Evolutionary conservation across 2,113 vertebrate species (phyloP), one percentile per base, ranked within the genome.

Genomic region (Oncorhynchus clarkii): DNA sequence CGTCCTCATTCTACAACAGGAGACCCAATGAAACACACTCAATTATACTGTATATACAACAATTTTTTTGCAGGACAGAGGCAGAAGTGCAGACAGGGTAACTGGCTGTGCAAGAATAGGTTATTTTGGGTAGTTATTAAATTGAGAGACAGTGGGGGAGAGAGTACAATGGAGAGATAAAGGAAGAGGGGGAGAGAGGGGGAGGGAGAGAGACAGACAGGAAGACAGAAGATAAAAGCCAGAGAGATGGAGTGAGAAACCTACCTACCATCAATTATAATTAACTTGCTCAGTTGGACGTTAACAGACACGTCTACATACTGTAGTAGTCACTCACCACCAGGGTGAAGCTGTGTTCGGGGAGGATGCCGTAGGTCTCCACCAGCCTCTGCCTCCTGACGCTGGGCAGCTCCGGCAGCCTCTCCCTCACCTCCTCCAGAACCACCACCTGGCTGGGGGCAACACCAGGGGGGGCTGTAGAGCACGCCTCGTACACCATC

Each of bases 361-460:
- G 95, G 88, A 95, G 95, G 91, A 99, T 94, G 82, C 89, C 90
- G 59, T 96, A 96, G 20, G 62, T 85, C 73, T 94, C 90, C 84
- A 97, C 89, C 45, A 99, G 95, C 84, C 94, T 92, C 76, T 86
- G 92, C 85, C 97, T 93, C 80, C 87, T 96, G 85, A 90, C 87
- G 5, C 92, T 89, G 72, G 97, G 98, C 45, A 99, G 94, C 89
- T 98, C 96, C 0, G 98, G 97, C 74, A 99, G 92, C 16, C 13
- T 86, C 67, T 93, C 86, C 54, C 82, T 93, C 81, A 99, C 89
- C 84, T 70, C 85, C 85, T 97, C 95, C 69, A 99, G 90, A 83
- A 97, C 91, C 86, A 99, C 91, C 71, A 93, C 94, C 86, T 96
- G 95, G 82, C 91, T 80, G 1, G 92, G 77, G 81, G 92, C 93